Percentiles rank a stretch among this genome's conserved stretches.
These are phyloP conservation scores for Ispidina picta DNA, from an alignment of 2,797 vertebrate species.

Conservation along the genomic window DNA sequence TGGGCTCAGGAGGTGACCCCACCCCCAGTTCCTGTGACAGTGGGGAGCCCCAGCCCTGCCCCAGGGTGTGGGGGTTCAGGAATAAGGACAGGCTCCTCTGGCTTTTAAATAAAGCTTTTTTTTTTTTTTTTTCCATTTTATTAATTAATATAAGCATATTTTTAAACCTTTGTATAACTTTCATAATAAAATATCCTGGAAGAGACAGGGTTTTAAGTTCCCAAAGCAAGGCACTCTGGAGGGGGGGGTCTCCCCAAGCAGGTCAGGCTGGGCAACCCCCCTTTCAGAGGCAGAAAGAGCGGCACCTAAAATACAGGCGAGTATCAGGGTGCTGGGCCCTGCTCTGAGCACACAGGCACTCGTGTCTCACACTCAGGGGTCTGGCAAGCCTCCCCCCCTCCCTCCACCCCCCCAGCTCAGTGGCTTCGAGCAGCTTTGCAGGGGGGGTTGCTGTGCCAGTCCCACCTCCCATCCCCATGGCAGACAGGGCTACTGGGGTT, in stretches of 20 bases:
- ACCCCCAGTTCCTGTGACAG: neutral
- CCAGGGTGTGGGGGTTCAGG: accelerated
- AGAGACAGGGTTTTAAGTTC: slow-evolving; percentile 53
- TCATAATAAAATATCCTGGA: slow-evolving; percentile 73
- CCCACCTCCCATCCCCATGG: neutral
- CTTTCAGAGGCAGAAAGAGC: neutral
- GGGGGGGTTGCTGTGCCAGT: neutral
- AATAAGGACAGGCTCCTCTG: neutral
- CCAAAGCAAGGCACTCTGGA: slow-evolving; percentile 72
- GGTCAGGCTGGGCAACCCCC: neutral
- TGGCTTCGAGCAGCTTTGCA: neutral
- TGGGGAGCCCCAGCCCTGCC: neutral
- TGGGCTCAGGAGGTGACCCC: neutral
- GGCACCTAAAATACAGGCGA: neutral
- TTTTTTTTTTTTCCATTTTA: slow-evolving; percentile 65
- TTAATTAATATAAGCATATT: slow-evolving; percentile 80
- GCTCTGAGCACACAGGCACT: neutral
- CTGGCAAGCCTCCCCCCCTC: neutral
- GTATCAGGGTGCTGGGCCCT: neutral
- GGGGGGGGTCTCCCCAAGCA: neutral
- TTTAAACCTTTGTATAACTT: slow-evolving; percentile 78
- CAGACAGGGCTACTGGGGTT: neutral
- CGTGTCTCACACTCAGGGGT: neutral
- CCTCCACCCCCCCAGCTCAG: neutral
- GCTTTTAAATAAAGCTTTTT: slow-evolving; percentile 81